These are phyloP conservation scores for Eleginops maclovinus DNA, from an alignment of 2,113 vertebrate genomes.

Conservation along the genomic window DNA sequence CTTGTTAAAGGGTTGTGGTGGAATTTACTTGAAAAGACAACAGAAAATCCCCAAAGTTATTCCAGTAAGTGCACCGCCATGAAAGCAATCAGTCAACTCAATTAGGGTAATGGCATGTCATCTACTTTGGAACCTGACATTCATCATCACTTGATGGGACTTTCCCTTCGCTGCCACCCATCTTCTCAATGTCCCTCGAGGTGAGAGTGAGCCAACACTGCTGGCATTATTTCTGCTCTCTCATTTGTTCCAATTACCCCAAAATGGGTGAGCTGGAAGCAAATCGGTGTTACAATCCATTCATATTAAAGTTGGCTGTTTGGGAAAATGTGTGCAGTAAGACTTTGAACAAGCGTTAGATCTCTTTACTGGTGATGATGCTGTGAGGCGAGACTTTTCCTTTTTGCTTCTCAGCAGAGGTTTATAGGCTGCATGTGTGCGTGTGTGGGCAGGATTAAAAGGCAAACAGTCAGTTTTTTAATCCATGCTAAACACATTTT, in stretches of 20 bases:
- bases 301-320: neutral
- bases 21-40: neutral
- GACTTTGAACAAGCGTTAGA: neutral
- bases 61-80: conserved; percentile 18
- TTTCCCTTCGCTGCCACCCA: conserved; percentile 43
- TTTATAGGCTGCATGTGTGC: conserved; percentile 9
- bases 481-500: conserved; percentile 37
- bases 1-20: neutral
- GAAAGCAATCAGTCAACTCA: conserved; percentile 37
- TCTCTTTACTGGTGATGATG: neutral
- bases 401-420: neutral
- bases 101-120: conserved; percentile 45
- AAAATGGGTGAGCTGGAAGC: conserved; percentile 9
- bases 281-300: conserved; percentile 1
- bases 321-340: conserved; percentile 4
- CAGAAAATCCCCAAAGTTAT: conserved; percentile 22
- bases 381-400: neutral
- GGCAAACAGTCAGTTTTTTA: conserved; percentile 25
- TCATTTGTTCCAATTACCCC: conserved; percentile 56
- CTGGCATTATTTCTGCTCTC: conserved; percentile 38
- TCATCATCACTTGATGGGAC: conserved; percentile 45
- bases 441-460: conserved; percentile 29
- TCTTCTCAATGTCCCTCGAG: conserved; percentile 23
- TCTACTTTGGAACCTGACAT: conserved; percentile 29
- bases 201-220: conserved; percentile 35